A percentile compares a stretch with the other conserved stretches of the same genome.
Evolutionary conservation across 2,888 invertebrate species (phyloP).

Genomic region (Brachycybe producta): DNA sequence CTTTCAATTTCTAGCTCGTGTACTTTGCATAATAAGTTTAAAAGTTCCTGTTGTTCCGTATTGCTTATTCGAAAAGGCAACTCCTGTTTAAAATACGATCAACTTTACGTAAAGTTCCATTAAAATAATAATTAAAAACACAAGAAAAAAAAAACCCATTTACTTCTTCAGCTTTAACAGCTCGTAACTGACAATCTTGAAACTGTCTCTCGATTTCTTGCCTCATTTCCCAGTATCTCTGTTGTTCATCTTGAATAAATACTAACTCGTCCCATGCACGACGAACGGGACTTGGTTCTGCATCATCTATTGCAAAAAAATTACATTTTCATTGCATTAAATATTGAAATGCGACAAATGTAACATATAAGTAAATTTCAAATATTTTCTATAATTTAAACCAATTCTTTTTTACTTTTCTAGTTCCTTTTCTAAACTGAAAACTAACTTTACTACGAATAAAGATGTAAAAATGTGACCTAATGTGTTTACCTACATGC

Average conservation of each 20-base stretch:
- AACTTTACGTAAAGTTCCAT: background rate
- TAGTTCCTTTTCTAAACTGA: too few species aligned
- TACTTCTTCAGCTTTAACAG: conserved; percentile 71
- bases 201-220: conserved; percentile 66
- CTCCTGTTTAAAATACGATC: conserved; percentile 42
- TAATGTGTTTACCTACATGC: too few species aligned
- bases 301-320: conserved; percentile 22
- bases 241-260: conserved; percentile 72
- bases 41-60: conserved; percentile 77
- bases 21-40: conserved; percentile 74
- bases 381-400: too few species aligned
- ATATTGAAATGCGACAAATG: too few species aligned
- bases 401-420: too few species aligned
- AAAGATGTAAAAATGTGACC: too few species aligned
- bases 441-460: too few species aligned
- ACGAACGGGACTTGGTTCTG: conserved; percentile 48
- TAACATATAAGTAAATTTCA: too few species aligned
- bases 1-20: conserved; percentile 91
- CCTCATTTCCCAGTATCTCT: conserved; percentile 60
- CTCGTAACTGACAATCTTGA: conserved; percentile 61
- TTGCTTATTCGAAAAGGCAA: conserved; percentile 70
- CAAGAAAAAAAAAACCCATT: conserved; percentile 26
- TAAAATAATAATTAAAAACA: background rate
- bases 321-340: conserved; percentile 21
- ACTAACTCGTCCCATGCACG: conserved; percentile 73